phyloP scores from a whole-genome alignment of 2,113 vertebrate species.

The Geococcyx californianus region DNA sequence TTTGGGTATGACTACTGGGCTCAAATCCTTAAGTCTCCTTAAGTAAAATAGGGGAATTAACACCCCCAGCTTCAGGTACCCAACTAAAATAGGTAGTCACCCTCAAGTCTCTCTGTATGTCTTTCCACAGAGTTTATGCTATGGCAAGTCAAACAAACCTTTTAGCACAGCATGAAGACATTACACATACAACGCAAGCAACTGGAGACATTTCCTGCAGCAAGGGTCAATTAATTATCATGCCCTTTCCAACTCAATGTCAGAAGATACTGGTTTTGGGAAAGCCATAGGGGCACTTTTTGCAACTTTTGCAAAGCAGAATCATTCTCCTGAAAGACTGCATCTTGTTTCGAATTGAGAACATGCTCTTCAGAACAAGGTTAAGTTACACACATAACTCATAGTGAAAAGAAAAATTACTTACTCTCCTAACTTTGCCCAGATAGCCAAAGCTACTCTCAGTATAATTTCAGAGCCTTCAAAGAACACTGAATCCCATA shows the following conservation, averaged over 20 bases:
- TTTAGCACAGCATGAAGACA: neutral
- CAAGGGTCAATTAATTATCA: neutral
- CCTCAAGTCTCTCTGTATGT: neutral
- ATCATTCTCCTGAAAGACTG: neutral
- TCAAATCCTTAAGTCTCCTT: neutral
- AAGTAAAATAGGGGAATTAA: neutral
- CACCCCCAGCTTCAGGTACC: neutral
- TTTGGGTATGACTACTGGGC: neutral
- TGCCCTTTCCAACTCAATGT: neutral
- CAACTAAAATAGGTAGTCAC: neutral
- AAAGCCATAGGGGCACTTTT: neutral
- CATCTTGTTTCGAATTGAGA: neutral
- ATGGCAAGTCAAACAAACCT: neutral
- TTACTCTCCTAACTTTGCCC: conserved; percentile 96
- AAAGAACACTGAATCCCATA: conserved; percentile 98
- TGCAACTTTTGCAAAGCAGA: neutral
- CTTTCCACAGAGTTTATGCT: neutral
- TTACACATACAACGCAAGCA: neutral
- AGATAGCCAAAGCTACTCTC: conserved; percentile 92
- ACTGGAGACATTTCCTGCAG: neutral
- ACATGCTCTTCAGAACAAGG: neutral
- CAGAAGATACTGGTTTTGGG: neutral
- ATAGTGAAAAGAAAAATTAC: conserved; percentile 43
- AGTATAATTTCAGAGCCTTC: conserved; percentile 97
- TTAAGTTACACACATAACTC: neutral